A percentile compares a stretch with the other conserved stretches of the same genome.
Conservation (phyloP, 2,888 invertebrate species). For the Tetrapedia diversipes region DNA sequence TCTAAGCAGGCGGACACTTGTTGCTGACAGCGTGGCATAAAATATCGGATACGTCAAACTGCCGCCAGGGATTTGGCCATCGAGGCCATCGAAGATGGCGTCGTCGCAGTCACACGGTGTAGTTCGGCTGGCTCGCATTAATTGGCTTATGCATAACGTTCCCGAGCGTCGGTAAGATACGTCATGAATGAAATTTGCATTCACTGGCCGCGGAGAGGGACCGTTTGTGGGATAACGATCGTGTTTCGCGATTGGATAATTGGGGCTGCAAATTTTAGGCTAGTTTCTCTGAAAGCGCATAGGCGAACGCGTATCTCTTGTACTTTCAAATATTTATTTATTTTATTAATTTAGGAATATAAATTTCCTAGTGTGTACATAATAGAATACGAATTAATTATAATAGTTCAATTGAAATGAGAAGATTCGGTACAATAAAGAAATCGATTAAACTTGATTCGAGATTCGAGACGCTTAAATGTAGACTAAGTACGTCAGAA, state of each 20-base stretch:
- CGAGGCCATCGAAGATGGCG: conserved; percentile 1
- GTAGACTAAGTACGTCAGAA: no score
- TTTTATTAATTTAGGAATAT: no score
- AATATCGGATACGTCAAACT: conserved; percentile 38
- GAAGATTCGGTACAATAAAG: no score
- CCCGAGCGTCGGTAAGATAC: conserved; percentile 12
- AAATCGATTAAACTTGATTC: no score
- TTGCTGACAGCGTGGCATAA: conserved; percentile 47
- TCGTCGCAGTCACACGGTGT: background rate
- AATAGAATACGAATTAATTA: no score
- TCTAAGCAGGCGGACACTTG: conserved; percentile 47
- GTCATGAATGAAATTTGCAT: conserved; percentile 40
- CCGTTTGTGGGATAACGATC: conserved; percentile 2
- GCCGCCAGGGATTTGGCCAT: conserved; percentile 9
- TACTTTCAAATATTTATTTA: no score
- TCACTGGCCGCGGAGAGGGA: background rate
- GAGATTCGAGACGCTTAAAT: no score
- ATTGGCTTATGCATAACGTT: conserved; percentile 33
- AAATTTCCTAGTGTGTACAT: no score
- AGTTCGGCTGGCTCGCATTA: conserved; percentile 7
- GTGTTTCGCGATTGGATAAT: background rate
- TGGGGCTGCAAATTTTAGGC: no score
- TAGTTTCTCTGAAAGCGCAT: no score
- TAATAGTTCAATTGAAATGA: no score
- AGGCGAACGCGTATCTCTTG: no score